Percentiles rank a stretch among this genome's conserved stretches.
Conservation (phyloP, 1,140 invertebrate species). For the Zaprionus ornatus region DNA sequence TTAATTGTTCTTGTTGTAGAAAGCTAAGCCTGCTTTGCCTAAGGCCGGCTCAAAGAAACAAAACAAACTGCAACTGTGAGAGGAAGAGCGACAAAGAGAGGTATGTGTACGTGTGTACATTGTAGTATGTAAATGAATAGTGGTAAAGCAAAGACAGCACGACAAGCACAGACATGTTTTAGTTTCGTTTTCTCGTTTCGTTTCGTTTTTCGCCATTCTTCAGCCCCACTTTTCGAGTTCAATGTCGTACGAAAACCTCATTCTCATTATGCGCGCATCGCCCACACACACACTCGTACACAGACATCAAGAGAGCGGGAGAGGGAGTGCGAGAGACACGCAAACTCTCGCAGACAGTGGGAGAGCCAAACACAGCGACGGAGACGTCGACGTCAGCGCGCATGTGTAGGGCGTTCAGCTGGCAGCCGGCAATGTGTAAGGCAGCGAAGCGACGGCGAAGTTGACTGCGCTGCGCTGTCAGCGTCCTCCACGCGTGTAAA, state of each 20-base stretch:
- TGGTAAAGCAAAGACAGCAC: constrained; percentile 56
- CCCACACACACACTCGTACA: constrained; percentile 39
- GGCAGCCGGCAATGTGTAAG: constrained; percentile 14
- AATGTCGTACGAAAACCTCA: constrained; percentile 80
- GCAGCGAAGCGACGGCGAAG: constrained; percentile 13
- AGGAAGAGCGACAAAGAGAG: neutral
- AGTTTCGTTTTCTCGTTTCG: constrained; percentile 43
- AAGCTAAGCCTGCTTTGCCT: constrained; percentile 26
- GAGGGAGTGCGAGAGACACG: constrained; percentile 2
- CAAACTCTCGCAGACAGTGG: constrained; percentile 3
- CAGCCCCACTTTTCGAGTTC: constrained; percentile 77
- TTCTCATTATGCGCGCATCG: constrained; percentile 71
- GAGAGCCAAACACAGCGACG: neutral
- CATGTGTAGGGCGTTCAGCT: constrained; percentile 54
- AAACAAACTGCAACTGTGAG: neutral
- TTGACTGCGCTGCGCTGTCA: constrained; percentile 19
- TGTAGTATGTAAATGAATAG: constrained; percentile 20
- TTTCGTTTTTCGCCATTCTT: constrained; percentile 36
- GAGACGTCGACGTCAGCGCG: constrained; percentile 7
- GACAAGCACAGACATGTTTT: constrained; percentile 28
- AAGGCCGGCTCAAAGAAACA: constrained; percentile 5
- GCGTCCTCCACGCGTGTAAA: constrained; percentile 51
- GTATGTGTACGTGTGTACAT: neutral
- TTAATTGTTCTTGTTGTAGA: constrained; percentile 21
- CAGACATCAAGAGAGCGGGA: constrained; percentile 17